These are phyloP conservation scores for Phymorhynchus buccinoides DNA, from an alignment of 1,140 invertebrate species.

Conservation along the genomic window DNA sequence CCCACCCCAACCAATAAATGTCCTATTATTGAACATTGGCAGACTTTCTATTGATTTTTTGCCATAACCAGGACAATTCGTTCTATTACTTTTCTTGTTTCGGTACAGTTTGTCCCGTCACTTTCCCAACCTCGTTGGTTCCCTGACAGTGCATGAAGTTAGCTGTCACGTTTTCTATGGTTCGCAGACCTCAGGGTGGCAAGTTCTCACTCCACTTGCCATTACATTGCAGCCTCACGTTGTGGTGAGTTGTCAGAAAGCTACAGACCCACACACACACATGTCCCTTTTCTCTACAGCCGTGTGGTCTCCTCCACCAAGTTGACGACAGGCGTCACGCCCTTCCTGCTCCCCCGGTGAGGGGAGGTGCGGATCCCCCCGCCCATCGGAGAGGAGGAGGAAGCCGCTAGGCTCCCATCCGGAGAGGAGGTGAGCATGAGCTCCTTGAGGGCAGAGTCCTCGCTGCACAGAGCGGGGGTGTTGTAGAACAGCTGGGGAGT, in stretches of 20 bases:
- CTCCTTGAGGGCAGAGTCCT: conserved; percentile 1
- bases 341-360: conserved; percentile 8
- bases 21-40: too few species aligned
- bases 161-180: neutral
- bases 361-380: conserved; percentile 12
- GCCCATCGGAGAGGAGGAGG: neutral
- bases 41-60: too few species aligned
- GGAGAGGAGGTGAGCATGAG: neutral
- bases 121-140: neutral
- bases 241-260: neutral
- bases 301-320: conserved; percentile 24
- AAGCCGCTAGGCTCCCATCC: neutral
- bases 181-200: too few species aligned
- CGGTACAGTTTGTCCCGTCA: too few species aligned
- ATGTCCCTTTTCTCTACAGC: neutral
- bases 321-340: neutral
- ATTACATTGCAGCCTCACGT: neutral
- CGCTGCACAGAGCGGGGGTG: conserved; percentile 16
- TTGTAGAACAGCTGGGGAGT: neutral
- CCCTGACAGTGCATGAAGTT: neutral
- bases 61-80: too few species aligned
- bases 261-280: neutral
- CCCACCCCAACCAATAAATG: too few species aligned
- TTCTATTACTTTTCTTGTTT: too few species aligned
- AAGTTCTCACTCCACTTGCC: neutral